Percentiles rank a stretch among this genome's conserved stretches.
Conservation (phyloP, 2,888 invertebrate species). For the Dioctria rufipes region DNA sequence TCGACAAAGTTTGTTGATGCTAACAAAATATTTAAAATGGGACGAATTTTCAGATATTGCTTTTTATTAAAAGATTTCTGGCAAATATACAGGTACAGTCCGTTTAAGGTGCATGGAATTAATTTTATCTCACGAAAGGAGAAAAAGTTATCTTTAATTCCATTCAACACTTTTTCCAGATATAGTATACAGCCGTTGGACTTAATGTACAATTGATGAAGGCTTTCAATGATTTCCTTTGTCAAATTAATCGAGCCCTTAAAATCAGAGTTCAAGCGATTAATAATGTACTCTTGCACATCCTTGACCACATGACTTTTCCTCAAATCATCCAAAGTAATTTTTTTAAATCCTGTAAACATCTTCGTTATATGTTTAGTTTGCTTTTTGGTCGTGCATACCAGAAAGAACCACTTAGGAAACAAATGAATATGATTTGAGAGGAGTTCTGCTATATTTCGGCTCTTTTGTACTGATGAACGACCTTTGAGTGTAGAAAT, state of each 20-base stretch:
- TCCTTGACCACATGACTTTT: conserved; percentile 93
- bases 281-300: conserved; percentile 95
- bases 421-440: conserved; percentile 92
- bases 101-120: conserved; percentile 96
- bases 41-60: conserved; percentile 89
- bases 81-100: conserved; percentile 94
- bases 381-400: conserved; percentile 90
- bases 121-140: conserved; percentile 91
- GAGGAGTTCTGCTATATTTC: conserved; percentile 86
- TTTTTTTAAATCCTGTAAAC: conserved; percentile 91
- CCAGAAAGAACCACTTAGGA: conserved; percentile 93
- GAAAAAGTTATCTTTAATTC: conserved; percentile 94
- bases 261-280: conserved; percentile 90
- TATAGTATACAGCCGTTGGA: conserved; percentile 94
- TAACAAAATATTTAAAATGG: conserved; percentile 87
- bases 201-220: conserved; percentile 96
- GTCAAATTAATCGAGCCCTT: conserved; percentile 90
- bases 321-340: conserved; percentile 91
- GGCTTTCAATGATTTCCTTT: conserved; percentile 92
- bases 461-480: conserved; percentile 71
- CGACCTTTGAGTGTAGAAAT: conserved; percentile 74
- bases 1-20: conserved; percentile 90
- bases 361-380: conserved; percentile 86
- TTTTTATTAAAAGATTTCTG: conserved; percentile 92
- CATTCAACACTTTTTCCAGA: conserved; percentile 90